Evolutionary conservation across 2,888 invertebrate species (phyloP).

Genomic region (Ceraclea dissimilis): DNA sequence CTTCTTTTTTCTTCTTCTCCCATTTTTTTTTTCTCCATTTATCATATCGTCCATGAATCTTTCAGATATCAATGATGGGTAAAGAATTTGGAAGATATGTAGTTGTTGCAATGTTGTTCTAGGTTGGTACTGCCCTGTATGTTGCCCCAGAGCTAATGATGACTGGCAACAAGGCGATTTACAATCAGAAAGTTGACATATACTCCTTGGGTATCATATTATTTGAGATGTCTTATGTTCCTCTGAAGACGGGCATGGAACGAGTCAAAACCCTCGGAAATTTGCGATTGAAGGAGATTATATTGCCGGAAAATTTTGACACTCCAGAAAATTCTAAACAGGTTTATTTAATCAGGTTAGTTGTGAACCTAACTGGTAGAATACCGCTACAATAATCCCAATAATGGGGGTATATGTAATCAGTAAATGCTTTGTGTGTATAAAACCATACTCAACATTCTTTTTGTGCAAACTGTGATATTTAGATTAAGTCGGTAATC

Average conservation of each 20-base stretch:
- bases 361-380: conserved; percentile 21
- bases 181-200: conserved; percentile 85
- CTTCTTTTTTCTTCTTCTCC: background rate
- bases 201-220: conserved; percentile 86
- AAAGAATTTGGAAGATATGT: too few species aligned
- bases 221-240: conserved; percentile 90
- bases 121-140: conserved; percentile 92
- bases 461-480: too few species aligned
- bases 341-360: conserved; percentile 54
- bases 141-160: conserved; percentile 87
- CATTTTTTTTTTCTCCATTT: too few species aligned
- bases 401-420: too few species aligned
- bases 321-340: conserved; percentile 51
- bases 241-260: conserved; percentile 84
- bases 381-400: too few species aligned
- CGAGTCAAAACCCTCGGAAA: conserved; percentile 68
- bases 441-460: too few species aligned
- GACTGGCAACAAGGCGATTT: conserved; percentile 61
- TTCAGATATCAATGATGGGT: too few species aligned
- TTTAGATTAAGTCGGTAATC: too few species aligned
- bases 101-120: conserved; percentile 6
- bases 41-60: too few species aligned
- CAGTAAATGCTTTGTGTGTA: too few species aligned
- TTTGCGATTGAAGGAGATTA: conserved; percentile 60
- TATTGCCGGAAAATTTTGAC: conserved; percentile 63